phyloP scores from a whole-genome alignment of 2,888 invertebrate genomes.

The Palloptera scutellata region DNA sequence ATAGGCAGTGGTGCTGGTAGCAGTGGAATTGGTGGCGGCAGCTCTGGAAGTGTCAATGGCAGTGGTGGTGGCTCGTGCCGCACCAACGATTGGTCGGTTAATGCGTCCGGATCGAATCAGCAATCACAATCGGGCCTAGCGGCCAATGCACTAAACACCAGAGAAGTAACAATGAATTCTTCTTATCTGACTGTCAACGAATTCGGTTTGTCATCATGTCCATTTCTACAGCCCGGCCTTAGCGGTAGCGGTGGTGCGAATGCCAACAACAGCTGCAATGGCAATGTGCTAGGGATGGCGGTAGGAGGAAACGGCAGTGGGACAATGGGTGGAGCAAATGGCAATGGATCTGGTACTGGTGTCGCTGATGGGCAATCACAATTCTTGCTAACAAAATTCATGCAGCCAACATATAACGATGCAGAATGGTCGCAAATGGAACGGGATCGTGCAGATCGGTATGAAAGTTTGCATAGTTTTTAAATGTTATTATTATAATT shows the following conservation, averaged over 20 bases:
- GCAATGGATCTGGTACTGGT: slow-evolving; percentile 41
- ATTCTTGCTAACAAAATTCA: slow-evolving; percentile 65
- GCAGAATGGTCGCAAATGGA: slow-evolving; percentile 67
- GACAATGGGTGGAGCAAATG: slow-evolving; percentile 42
- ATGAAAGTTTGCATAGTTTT: slow-evolving; percentile 28
- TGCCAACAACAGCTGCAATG: slow-evolving; percentile 48
- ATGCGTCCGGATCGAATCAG: slow-evolving; percentile 55
- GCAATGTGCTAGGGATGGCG: slow-evolving; percentile 52
- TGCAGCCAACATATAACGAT: slow-evolving; percentile 67
- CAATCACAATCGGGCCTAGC: slow-evolving; percentile 62
- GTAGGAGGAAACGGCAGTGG: slow-evolving; percentile 51
- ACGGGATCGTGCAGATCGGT: slow-evolving; percentile 69
- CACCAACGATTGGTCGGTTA: slow-evolving; percentile 61
- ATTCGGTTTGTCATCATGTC: slow-evolving; percentile 48
- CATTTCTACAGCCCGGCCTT: slow-evolving; percentile 44
- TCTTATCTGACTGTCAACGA: slow-evolving; percentile 50
- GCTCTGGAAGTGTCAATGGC: slow-evolving; percentile 42
- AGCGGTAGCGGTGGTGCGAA: slow-evolving; percentile 47
- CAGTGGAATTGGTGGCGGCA: slow-evolving; percentile 40
- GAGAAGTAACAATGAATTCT: slow-evolving; percentile 57
- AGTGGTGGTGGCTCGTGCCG: slow-evolving; percentile 48
- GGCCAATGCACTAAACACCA: slow-evolving; percentile 59
- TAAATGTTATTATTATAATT: no score
- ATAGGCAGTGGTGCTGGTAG: slow-evolving; percentile 45
- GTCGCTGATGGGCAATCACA: slow-evolving; percentile 54